These are phyloP conservation scores for Eupithecia subumbrata DNA, from an alignment of 2,888 invertebrate genomes.

Conservation along the genomic window DNA sequence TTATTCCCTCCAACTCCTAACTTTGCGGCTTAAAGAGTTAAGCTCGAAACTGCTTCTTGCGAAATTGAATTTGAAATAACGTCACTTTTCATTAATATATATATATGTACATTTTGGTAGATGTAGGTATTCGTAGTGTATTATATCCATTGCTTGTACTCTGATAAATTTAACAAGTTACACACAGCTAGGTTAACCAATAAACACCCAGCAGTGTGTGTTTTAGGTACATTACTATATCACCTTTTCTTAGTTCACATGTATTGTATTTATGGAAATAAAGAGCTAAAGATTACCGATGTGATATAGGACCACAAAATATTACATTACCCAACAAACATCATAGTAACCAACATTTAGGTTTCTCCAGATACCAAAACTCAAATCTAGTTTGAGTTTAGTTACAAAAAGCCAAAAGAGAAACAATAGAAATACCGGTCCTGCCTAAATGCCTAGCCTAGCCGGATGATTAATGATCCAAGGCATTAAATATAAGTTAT, in stretches of 20 bases:
- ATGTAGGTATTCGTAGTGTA: not conserved
- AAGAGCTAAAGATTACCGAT: too few species aligned
- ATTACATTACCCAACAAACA: not conserved
- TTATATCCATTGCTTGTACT: not conserved
- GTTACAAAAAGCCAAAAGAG: not conserved
- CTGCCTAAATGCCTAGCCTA: not conserved
- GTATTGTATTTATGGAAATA: too few species aligned
- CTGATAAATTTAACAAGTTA: too few species aligned
- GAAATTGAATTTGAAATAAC: constrained; percentile 46
- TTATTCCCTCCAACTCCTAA: constrained; percentile 69
- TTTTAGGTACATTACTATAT: too few species aligned
- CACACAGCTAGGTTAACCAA: too few species aligned
- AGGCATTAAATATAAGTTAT: constrained; percentile 38
- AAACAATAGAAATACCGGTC: not conserved
- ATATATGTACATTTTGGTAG: not conserved
- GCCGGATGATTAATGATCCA: constrained; percentile 22
- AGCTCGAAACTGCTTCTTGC: constrained; percentile 58
- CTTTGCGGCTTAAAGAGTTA: constrained; percentile 70
- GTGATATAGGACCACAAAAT: not conserved
- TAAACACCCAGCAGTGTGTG: too few species aligned
- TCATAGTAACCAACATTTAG: not conserved
- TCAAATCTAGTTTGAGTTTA: not conserved
- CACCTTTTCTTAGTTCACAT: too few species aligned
- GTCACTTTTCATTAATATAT: not conserved
- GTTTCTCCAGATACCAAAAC: not conserved